Base-by-base conservation (phyloP, 1,140 invertebrate genomes). In the Eurosta solidaginis region DNA sequence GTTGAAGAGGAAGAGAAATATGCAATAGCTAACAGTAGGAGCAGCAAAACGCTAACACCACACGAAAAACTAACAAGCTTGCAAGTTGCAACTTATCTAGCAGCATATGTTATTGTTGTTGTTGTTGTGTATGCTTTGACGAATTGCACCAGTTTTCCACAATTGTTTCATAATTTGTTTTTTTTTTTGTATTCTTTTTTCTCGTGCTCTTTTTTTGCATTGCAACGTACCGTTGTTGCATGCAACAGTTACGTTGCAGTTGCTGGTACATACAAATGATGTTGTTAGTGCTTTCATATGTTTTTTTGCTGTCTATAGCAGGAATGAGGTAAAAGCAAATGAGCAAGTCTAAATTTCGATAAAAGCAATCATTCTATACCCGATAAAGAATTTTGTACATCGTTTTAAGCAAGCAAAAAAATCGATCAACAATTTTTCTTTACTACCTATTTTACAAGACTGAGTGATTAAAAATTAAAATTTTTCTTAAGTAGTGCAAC, bases 201-300 rank as follows among this genome's bases (percentile, higher is more conserved):
- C 2, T 40, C 14, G 54, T 63, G 54, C 17, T n/a, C 54, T 25
- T 1, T 27, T 20, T 68, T 68, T 36, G 33, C n/a, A 42, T 22
- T 68, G 36, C 59, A 42, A 40, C 59, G 36, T 68, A n/a, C 33
- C 33, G 33, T 68, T 36, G 59, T 20, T n/a, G 14, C 59, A 42
- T 68, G 36, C 59, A 68, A 68, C 59, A 68, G 59, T 68, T 68
- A 68, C 59, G 27, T 42, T 68, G 59, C 59, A 68, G 40, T 33
- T 68, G 59, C 40, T 68, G 33, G 36, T 68, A 68, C 59, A 36
- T n/a, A n/a, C n/a, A n/a, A n/a, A n/a, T n/a, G n/a, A n/a, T n/a
- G n/a, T n/a, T n/a, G n/a, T n/a, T n/a, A n/a, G n/a, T n/a, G n/a
- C n/a, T n/a, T n/a, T n/a, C n/a, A n/a, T n/a, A n/a, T n/a, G n/a